Conservation (phyloP, 2,797 vertebrate species). For the Platyrinchus mystaceus region DNA sequence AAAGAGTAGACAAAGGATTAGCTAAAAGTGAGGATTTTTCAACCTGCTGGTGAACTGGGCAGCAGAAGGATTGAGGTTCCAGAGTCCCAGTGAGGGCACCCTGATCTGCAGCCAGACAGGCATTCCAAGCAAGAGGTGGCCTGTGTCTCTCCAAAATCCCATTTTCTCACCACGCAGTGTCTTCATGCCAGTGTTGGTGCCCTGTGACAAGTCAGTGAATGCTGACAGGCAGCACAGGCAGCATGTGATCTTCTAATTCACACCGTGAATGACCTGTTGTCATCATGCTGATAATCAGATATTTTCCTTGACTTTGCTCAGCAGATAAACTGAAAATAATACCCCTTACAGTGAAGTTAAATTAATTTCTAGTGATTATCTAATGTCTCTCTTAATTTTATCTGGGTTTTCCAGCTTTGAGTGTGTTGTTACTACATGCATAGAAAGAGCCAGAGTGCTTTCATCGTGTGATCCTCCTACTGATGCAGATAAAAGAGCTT, state of each 20-base stretch:
- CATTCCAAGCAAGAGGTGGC: background rate
- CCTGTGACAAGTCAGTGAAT: background rate
- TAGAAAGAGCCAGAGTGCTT: background rate
- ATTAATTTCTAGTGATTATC: background rate
- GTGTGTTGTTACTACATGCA: background rate
- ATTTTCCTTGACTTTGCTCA: background rate
- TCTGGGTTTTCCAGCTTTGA: background rate
- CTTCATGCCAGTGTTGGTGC: accelerated
- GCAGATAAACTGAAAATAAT: background rate
- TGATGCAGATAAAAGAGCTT: background rate
- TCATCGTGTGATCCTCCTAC: background rate
- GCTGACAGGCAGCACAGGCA: background rate
- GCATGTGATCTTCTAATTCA: background rate
- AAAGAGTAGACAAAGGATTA: background rate
- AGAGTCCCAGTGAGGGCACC: background rate
- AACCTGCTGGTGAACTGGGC: background rate
- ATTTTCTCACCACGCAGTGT: background rate
- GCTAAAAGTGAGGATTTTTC: background rate
- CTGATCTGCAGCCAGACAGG: background rate
- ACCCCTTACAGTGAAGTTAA: background rate
- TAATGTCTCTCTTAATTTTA: background rate
- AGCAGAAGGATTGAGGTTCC: background rate
- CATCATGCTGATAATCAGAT: background rate
- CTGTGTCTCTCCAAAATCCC: accelerated
- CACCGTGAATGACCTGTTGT: background rate